Evolutionary conservation across 2,888 invertebrate species (phyloP), one percentile per base, ranked within the genome.

Genomic region (Agrochola macilenta): DNA sequence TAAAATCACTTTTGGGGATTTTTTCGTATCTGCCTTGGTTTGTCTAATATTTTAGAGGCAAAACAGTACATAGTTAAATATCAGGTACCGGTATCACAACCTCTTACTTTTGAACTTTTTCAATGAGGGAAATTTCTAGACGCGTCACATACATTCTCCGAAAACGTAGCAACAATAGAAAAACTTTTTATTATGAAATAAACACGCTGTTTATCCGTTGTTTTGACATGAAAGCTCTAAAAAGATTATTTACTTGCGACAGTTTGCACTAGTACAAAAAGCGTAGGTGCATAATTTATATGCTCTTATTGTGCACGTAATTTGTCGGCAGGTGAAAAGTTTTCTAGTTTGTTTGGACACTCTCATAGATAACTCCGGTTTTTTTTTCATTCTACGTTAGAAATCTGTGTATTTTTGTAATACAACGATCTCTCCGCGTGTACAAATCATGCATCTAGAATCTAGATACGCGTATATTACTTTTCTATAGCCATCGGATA

Each of bases 211-310:
- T 30, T 66, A 76, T 73, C 39, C 20, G n/a, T 68, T 82, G 66
- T 85, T 85, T 79, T 71, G 84, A 85, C 74, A 78, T 17, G 60
- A 76, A 85, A 75, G 52, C 71, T 80, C 35, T 68, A 73, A 76
- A 79, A 80, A 77, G 78, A 87, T 86, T 86, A 85, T 88, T 89
- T 87, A 85, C 86, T 85, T 86, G 86, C 84, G 90, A 90, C 90
- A 91, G 80, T 86, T 82, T 79, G 74, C 70, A 68, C 49, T 63
- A 54, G 68, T 70, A 75, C 63, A 65, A 77, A 81, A 83, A 69
- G 89, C 89, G 89, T 90, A 88, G 89, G 89, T 80, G 88, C 79
- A 78, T 85, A 83, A 89, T 90, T 89, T 90, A 89, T 85, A 74
- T 69, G 74, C 74, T 79, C 72, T 64, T 74, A 84, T 79, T 86